Evolutionary conservation across 1,140 invertebrate species (phyloP).

Genomic region (Trichogramma pretiosum): DNA sequence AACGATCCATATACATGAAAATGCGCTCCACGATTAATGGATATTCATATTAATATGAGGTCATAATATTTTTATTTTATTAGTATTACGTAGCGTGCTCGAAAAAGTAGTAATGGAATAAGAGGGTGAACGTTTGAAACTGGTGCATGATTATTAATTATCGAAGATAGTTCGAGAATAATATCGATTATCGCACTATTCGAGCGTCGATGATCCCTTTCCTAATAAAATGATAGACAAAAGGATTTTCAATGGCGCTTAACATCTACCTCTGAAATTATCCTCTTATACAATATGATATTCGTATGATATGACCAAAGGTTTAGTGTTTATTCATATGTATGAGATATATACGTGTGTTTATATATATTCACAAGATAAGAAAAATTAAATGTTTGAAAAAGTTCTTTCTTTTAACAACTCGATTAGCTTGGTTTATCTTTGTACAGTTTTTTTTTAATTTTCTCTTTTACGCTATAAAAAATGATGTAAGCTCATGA

Average conservation of each 20-base stretch:
- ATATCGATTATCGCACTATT: conserved; percentile 24
- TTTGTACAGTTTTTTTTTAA: conserved; percentile 5
- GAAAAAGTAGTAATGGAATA: conserved; percentile 31
- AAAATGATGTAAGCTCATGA: conserved; percentile 1
- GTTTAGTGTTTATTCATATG: too few species aligned
- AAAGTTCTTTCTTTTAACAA: not conserved
- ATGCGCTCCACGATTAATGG: conserved; percentile 22
- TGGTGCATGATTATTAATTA: conserved; percentile 42
- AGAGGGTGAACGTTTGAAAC: conserved; percentile 30
- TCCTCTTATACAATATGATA: not conserved
- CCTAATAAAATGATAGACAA: too few species aligned
- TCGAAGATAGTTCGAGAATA: conserved; percentile 36
- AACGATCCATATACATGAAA: conserved; percentile 36
- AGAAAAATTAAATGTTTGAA: not conserved
- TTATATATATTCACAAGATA: too few species aligned
- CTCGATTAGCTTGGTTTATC: not conserved
- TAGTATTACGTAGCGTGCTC: conserved; percentile 25
- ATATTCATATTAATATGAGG: too few species aligned
- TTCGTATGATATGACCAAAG: too few species aligned
- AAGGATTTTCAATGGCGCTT: too few species aligned
- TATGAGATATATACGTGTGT: too few species aligned
- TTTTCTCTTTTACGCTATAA: conserved; percentile 3
- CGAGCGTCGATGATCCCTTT: conserved; percentile 19
- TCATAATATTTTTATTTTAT: too few species aligned
- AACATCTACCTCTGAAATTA: not conserved